Evolutionary conservation across 2,797 vertebrate genomes (phyloP), one percentile per base, ranked within the genome.

Genomic region (Fratercula arctica): DNA sequence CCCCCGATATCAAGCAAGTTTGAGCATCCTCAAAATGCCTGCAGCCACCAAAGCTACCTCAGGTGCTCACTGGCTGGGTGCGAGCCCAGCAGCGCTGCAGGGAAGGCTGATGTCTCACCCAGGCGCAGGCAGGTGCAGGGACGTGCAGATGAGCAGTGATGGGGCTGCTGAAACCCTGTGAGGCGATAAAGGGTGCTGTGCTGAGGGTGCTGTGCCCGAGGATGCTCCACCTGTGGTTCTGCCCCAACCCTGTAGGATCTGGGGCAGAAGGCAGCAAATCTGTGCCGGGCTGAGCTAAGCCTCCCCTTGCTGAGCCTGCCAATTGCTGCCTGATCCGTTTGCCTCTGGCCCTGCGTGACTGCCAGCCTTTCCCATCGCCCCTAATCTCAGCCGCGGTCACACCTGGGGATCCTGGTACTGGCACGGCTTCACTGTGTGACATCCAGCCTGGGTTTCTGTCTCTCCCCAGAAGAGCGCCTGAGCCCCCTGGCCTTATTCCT

Each of bases 271-370:
- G 50, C 16, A 77, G 90, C 53, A 92, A 54, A 88, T 69, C 85
- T 39, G 41, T 2, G 29, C 24, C 3, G 16, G 33, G 53, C 16
- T 84, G 94, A 87, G 95, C 89, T 98, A 98, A 98, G 97, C 95
- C 89, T 80, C 43, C 45, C 39, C 45, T 67, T 98, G 98, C 98
- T 98, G 97, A 98, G 95, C 87, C 93, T 91, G 97, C 92, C 93
- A 95, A 83, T 97, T 91, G 94, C 85, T 73, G 87, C 86, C 94
- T 97, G 97, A 98, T 97, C 98, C 96, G 48, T 96, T 97, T 95
- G 94, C 51, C 83, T 76, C 79, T 48, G 11, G 85, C 89, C 86
- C 95, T 50, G 85, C 20, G 26, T 7, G 24, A 79, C 53, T 90
- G 81, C 69, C 66, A 68, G 95, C 83, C 87, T 92, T 92, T 92